These are phyloP conservation scores for Peromyscus nudipes DNA, from an alignment of 2,797 vertebrate species.

Conservation along the genomic window DNA sequence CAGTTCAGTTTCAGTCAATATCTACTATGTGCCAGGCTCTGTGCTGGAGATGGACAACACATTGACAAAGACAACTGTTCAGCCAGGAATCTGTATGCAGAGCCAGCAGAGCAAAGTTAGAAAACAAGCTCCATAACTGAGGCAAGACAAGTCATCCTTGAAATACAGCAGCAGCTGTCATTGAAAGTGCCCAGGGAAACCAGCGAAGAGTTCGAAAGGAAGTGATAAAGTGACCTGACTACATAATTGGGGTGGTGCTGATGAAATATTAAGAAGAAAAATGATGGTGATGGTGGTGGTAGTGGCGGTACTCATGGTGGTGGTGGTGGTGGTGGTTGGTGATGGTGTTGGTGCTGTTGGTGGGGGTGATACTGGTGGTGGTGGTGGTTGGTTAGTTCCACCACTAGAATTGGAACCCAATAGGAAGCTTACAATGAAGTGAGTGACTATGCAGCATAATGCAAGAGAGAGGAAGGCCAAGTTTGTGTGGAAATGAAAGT, in stretches of 20 bases:
- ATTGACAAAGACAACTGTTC: neutral
- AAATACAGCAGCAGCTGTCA: neutral
- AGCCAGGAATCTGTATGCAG: neutral
- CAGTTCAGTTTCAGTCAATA: neutral
- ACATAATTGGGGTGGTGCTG: neutral
- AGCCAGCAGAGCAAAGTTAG: neutral
- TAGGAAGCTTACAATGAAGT: slow-evolving; percentile 38
- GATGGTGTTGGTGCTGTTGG: neutral
- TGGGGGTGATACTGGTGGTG: neutral
- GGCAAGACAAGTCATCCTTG: neutral
- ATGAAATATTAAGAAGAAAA: neutral
- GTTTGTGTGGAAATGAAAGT: neutral
- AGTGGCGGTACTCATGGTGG: neutral
- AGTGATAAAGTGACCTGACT: neutral
- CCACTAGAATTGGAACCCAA: slow-evolving; percentile 8
- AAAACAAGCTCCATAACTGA: neutral
- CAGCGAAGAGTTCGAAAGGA: slow-evolving; percentile 29
- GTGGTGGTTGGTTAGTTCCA: neutral
- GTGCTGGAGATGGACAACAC: neutral
- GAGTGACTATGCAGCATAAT: neutral
- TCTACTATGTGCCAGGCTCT: neutral
- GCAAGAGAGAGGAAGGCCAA: neutral
- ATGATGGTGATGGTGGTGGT: neutral
- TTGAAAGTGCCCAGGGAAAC: neutral
- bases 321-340: neutral